Conservation (phyloP, 2,113 vertebrate genomes). For the Hemiscyllium ocellatum region DNA sequence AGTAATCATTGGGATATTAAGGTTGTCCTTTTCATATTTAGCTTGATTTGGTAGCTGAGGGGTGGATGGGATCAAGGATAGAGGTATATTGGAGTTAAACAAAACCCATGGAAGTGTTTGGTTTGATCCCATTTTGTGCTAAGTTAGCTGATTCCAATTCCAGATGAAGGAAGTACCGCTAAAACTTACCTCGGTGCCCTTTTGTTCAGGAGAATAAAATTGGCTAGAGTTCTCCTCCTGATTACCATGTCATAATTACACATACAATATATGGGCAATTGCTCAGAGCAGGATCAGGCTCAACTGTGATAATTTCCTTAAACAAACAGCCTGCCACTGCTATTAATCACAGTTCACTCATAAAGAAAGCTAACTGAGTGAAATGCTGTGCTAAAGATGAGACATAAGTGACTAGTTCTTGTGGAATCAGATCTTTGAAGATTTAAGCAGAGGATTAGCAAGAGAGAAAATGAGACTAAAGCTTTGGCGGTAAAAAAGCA, state of each 20-base stretch:
- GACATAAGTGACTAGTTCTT: not conserved
- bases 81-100: not conserved
- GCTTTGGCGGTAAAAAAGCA: not conserved
- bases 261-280: not conserved
- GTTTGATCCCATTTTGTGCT: not conserved
- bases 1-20: not conserved
- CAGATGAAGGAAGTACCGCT: not conserved
- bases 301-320: not conserved
- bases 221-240: not conserved
- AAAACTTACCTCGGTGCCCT: not conserved
- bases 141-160: not conserved
- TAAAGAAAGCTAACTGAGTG: not conserved
- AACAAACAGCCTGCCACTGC: not conserved
- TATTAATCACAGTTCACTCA: not conserved
- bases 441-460: not conserved
- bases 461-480: not conserved
- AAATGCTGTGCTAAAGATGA: not conserved
- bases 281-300: not conserved
- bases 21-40: not conserved
- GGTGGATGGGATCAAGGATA: not conserved
- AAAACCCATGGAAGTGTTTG: not conserved
- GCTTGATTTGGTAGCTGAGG: not conserved
- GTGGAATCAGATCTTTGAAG: not conserved
- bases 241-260: not conserved
- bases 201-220: not conserved